These are phyloP conservation scores for Myathropa florea DNA, from an alignment of 2,888 invertebrate genomes.

Conservation along the genomic window DNA sequence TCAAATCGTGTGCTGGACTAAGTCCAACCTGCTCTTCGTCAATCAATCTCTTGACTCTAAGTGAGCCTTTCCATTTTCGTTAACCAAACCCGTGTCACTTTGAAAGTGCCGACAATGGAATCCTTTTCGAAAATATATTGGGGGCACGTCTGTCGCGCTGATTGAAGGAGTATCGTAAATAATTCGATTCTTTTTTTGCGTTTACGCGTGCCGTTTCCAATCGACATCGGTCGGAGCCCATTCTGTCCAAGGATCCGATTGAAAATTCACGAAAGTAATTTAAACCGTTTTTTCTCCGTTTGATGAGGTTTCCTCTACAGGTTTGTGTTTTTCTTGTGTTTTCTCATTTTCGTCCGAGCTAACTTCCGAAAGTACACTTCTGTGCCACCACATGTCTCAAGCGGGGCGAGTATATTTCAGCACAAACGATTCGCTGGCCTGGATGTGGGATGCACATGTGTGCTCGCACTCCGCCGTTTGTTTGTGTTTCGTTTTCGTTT, in stretches of 20 bases:
- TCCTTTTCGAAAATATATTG: background rate
- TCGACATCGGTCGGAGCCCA: background rate
- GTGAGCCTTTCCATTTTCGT: background rate
- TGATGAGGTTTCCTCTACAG: background rate
- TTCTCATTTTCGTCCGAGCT: background rate
- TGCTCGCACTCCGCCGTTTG: background rate
- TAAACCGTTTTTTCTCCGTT: background rate
- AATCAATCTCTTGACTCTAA: background rate
- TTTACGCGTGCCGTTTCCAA: background rate
- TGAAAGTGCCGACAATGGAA: background rate
- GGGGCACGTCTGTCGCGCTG: background rate
- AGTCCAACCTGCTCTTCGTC: background rate
- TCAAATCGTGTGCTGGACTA: no score
- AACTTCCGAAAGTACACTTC: background rate
- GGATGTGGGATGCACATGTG: background rate
- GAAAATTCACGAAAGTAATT: background rate
- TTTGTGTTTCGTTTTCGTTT: background rate
- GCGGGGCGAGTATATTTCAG: background rate
- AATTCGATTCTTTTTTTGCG: background rate
- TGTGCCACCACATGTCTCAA: background rate
- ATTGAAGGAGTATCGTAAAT: background rate
- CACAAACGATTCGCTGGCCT: no score
- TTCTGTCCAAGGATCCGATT: background rate
- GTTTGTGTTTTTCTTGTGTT: background rate
- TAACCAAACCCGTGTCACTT: background rate